phyloP scores from a whole-genome alignment of 2,113 vertebrate species.

The Ammodramus savannarum region DNA sequence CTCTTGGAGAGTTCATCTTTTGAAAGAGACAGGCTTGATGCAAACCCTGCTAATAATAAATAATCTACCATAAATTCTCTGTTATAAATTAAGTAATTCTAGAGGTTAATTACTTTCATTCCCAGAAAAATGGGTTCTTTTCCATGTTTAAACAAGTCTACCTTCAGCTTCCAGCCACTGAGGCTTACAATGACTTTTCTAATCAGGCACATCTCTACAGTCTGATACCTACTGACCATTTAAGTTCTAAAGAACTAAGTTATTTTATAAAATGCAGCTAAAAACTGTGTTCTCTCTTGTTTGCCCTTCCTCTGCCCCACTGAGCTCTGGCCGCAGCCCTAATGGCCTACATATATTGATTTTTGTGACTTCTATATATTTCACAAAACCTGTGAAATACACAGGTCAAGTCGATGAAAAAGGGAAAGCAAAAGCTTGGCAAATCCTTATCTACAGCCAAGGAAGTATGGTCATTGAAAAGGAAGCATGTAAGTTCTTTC shows the following conservation, averaged over 20 bases:
- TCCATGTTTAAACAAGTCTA: background rate
- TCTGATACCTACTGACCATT: background rate
- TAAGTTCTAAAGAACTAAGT: background rate
- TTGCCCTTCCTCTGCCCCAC: background rate
- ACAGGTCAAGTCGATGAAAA: background rate
- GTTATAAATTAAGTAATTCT: background rate
- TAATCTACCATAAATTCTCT: background rate
- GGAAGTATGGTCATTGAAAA: background rate
- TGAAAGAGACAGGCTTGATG: background rate
- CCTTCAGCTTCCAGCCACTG: background rate
- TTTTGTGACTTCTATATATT: background rate
- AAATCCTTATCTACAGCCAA: background rate
- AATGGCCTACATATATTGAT: background rate
- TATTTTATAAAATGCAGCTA: background rate
- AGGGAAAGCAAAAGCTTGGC: background rate
- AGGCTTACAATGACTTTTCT: background rate
- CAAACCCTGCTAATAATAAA: background rate
- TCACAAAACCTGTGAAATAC: background rate
- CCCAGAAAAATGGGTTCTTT: background rate
- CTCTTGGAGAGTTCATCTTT: background rate
- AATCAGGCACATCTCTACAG: background rate
- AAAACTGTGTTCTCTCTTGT: background rate
- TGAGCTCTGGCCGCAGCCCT: background rate
- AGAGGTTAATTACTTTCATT: background rate
- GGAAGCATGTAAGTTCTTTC: background rate